These are phyloP conservation scores for Vandiemenella viatica DNA, from an alignment of 2,888 invertebrate genomes.

Conservation along the genomic window DNA sequence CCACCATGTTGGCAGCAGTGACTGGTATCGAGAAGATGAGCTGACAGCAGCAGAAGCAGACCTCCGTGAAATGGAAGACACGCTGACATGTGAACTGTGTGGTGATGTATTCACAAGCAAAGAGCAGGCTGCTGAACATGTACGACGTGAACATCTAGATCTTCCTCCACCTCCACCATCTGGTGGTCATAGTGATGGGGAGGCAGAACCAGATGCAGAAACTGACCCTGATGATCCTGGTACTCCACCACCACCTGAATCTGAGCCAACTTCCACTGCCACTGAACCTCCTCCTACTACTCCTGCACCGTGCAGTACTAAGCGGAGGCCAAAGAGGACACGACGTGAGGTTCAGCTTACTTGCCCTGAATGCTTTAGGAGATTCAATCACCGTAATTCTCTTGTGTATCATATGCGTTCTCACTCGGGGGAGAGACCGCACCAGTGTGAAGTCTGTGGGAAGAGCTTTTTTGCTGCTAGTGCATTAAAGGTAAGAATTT, in stretches of 20 bases:
- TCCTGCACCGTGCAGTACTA: too few relatives aligned
- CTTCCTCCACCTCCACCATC: conserved; percentile 2
- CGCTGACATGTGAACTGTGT: conserved; percentile 22
- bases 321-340: too few relatives aligned
- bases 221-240: conserved; percentile 1
- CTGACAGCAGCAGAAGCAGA: conserved; percentile 32
- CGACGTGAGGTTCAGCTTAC: conserved; percentile 24
- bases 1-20: too few relatives aligned
- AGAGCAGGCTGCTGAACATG: conserved; percentile 19
- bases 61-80: conserved; percentile 28
- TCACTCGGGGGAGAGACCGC: conserved; percentile 60
- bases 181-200: conserved; percentile 2
- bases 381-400: conserved; percentile 70
- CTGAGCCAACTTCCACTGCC: too few relatives aligned
- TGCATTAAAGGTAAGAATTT: conserved; percentile 50
- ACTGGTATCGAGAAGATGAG: conserved; percentile 30
- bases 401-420: conserved; percentile 68
- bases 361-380: conserved; percentile 53
- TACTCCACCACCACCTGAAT: too few relatives aligned
- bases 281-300: too few relatives aligned
- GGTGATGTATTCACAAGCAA: conserved; percentile 21
- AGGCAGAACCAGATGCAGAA: neutral
- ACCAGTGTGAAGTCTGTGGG: conserved; percentile 63
- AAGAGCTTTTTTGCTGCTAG: conserved; percentile 71
- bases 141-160: conserved; percentile 19